Evolutionary conservation across 92 coral and sea anemone genomes (phyloP), one percentile per base, ranked within the genome.

Genomic region (Epizoanthus rinbou): DNA sequence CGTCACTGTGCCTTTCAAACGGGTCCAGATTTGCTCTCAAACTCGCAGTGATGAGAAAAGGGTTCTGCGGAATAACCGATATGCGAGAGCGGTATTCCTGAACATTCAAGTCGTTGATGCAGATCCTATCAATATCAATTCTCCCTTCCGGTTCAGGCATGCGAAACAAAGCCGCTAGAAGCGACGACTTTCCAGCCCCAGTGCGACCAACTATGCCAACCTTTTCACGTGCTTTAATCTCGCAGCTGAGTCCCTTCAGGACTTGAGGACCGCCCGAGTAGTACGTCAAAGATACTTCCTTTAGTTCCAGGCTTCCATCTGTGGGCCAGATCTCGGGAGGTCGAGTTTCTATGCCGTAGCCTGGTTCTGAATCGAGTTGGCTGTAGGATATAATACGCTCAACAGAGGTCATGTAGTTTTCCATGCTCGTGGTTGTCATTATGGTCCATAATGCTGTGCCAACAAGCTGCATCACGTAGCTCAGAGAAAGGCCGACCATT

Each of bases 401-500:
- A 11, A 50, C 54, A 14, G 64, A 59, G 8, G 64, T 59, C 64
- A 59, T 59, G 24, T 59, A 59, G 64, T 59, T 59, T 59, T 59
- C 64, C 64, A 59, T 21, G 24, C 64, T 59, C 64, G 64, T 18
- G 64, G 64, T 21, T 2, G 64, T 24, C 64, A 59, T 59, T 4
- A 59, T 21, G 5, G 64, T 59, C 64, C 64, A 59, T 13, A 59
- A 21, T 5, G 64, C 64, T 18, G 64, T 59, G 1, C 64, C 64
- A 59, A 59, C 64, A 59, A 59, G 64, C 64, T 59, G 64, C 64
- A 59, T 59, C 1, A 59, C 64, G 64, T 59, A 59, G 64, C 64
- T 59, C 3, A 59, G 64, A 59, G 64, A 59, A 18, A 59, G 22
- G 24, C 64, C 64, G 18, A 59, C 22, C 64, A 59, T 59, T 18